A percentile compares a stretch with the other conserved stretches of the same genome.
These are phyloP conservation scores for Rhingia rostrata DNA, from an alignment of 2,888 invertebrate genomes.

Conservation along the genomic window DNA sequence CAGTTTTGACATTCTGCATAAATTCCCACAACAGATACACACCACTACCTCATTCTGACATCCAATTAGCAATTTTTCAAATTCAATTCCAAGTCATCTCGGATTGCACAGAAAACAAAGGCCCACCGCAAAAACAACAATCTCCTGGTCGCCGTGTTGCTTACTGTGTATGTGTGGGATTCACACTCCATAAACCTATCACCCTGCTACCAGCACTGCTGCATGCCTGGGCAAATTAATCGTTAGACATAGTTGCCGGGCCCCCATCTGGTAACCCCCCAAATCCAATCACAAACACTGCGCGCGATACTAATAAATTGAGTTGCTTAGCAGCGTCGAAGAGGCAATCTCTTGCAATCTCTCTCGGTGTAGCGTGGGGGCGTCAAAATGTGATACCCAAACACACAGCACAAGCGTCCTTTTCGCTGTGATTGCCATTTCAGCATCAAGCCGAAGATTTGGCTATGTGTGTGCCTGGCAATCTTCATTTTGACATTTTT, in stretches of 20 bases:
- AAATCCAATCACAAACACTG: slow-evolving; percentile 64
- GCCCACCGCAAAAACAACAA: background rate
- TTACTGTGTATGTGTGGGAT: slow-evolving; percentile 61
- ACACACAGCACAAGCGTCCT: slow-evolving; percentile 5
- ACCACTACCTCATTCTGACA: slow-evolving; percentile 45
- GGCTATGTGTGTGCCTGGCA: background rate
- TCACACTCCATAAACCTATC: slow-evolving; percentile 71
- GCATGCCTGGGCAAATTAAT: slow-evolving; percentile 59
- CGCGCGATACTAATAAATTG: slow-evolving; percentile 67
- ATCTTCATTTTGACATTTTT: slow-evolving; percentile 58
- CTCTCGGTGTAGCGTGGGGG: slow-evolving; percentile 55
- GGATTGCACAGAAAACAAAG: slow-evolving; percentile 29
- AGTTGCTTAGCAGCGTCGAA: slow-evolving; percentile 54
- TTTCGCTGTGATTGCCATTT: slow-evolving; percentile 35
- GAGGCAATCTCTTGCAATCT: slow-evolving; percentile 60
- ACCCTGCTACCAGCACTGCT: slow-evolving; percentile 18
- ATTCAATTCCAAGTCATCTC: slow-evolving; percentile 56
- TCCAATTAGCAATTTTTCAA: slow-evolving; percentile 73
- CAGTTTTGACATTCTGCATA: slow-evolving; percentile 19
- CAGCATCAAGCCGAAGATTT: slow-evolving; percentile 41
- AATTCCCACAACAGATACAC: slow-evolving; percentile 4
- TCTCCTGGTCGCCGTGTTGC: background rate
- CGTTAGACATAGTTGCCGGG: slow-evolving; percentile 40
- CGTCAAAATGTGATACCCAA: slow-evolving; percentile 43
- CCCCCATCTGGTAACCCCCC: slow-evolving; percentile 21